phyloP scores from a whole-genome alignment of 2,888 invertebrate species.

The Drosophila kokeensis region DNA sequence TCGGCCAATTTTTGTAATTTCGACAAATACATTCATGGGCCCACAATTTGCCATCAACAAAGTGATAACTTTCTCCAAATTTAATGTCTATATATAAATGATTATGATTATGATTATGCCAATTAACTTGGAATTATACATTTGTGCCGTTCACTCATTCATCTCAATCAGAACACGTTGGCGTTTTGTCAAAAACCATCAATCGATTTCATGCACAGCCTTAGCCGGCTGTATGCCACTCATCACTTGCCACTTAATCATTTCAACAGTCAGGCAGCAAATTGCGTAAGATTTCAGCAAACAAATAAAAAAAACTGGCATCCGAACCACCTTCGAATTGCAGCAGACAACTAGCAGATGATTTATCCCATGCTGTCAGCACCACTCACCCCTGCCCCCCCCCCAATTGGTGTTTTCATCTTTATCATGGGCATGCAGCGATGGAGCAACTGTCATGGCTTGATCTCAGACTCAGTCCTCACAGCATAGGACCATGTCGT shows the following conservation, averaged over 20 bases:
- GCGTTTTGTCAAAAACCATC: constrained; percentile 14
- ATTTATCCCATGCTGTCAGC: neutral
- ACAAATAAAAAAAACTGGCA: neutral
- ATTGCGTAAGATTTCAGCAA: constrained; percentile 50
- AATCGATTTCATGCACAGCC: constrained; percentile 17
- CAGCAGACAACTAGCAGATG: constrained; percentile 35
- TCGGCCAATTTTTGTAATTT: too few relatives aligned
- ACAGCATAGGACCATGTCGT: constrained; percentile 39
- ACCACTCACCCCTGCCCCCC: accelerated
- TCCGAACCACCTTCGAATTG: constrained; percentile 31
- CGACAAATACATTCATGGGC: too few relatives aligned
- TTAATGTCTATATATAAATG: neutral
- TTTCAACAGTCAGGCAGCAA: constrained; percentile 26
- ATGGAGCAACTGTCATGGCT: constrained; percentile 41
- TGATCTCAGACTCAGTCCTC: constrained; percentile 21
- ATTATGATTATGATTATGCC: neutral
- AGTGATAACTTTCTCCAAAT: neutral
- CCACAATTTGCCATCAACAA: too few relatives aligned
- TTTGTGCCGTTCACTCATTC: constrained; percentile 5
- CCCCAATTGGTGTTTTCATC: constrained; percentile 7
- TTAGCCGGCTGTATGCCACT: neutral
- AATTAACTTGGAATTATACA: neutral
- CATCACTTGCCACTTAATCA: constrained; percentile 47
- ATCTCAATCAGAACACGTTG: constrained; percentile 4
- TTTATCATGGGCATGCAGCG: constrained; percentile 31